phyloP scores from a whole-genome alignment of 2,888 invertebrate species.

The Agrotis exclamationis region DNA sequence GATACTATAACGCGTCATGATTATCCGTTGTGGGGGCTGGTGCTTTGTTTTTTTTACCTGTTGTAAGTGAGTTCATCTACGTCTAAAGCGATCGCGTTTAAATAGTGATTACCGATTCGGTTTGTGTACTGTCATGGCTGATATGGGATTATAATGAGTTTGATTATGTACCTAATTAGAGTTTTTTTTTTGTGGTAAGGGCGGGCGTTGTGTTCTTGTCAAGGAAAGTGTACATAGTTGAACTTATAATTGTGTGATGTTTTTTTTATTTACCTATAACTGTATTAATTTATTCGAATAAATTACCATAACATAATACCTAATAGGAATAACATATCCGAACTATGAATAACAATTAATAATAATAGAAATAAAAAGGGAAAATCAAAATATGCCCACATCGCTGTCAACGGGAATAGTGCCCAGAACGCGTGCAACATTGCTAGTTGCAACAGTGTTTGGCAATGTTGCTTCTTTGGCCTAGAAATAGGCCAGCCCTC shows the following conservation, averaged over 20 bases:
- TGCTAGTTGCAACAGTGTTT: too few species aligned
- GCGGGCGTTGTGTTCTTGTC: not conserved
- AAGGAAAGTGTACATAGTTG: not conserved
- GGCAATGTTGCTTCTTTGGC: too few species aligned
- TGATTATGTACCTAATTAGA: slow-evolving; percentile 24
- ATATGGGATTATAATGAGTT: slow-evolving; percentile 52
- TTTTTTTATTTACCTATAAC: too few species aligned
- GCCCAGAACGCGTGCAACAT: too few species aligned
- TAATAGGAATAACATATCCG: too few species aligned
- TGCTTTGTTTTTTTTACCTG: slow-evolving; percentile 61
- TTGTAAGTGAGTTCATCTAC: slow-evolving; percentile 47
- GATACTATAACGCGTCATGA: slow-evolving; percentile 69
- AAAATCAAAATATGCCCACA: too few species aligned
- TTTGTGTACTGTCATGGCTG: slow-evolving; percentile 55
- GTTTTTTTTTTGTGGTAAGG: slow-evolving; percentile 8
- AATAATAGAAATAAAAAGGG: too few species aligned
- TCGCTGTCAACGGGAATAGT: too few species aligned
- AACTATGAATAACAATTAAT: too few species aligned
- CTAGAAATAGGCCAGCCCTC: too few species aligned
- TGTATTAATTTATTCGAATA: too few species aligned
- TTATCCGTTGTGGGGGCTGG: slow-evolving; percentile 64
- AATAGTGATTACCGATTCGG: slow-evolving; percentile 65
- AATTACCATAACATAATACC: too few species aligned
- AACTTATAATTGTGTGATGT: not conserved
- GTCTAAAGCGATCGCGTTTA: slow-evolving; percentile 58